Percentiles rank a stretch among this genome's conserved stretches.
These are phyloP conservation scores for Psophia crepitans DNA, from an alignment of 2,113 vertebrate species.

Conservation along the genomic window DNA sequence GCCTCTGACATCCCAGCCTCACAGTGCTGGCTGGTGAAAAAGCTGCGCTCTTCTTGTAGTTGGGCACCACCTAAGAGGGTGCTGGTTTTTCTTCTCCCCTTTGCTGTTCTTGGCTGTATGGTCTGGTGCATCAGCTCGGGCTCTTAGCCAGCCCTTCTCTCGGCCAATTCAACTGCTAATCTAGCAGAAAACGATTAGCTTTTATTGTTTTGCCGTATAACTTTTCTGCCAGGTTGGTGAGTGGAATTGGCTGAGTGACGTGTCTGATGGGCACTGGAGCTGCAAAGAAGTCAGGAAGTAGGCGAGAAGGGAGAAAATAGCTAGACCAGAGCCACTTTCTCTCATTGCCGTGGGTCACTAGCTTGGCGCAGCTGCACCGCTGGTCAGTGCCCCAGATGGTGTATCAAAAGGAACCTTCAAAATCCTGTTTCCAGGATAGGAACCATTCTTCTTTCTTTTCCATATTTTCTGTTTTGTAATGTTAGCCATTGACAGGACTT, in stretches of 20 bases:
- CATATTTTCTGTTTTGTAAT: background rate
- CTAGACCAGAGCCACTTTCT: background rate
- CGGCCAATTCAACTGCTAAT: background rate
- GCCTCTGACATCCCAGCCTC: background rate
- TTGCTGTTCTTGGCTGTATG: background rate
- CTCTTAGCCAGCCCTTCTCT: background rate
- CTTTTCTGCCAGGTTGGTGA: background rate
- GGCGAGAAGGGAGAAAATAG: background rate
- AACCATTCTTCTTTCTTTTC: background rate
- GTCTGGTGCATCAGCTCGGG: background rate
- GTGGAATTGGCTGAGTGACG: background rate
- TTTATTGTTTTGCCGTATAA: background rate
- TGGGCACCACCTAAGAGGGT: background rate
- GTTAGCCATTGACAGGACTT: background rate
- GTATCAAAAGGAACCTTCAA: background rate
- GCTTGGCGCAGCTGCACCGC: background rate
- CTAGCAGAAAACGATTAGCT: background rate
- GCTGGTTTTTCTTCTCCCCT: background rate
- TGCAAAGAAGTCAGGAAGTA: background rate
- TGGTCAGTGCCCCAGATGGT: background rate
- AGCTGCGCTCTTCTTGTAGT: background rate
- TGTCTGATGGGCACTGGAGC: background rate
- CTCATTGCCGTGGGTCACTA: background rate
- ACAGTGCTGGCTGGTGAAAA: background rate
- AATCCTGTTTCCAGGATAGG: background rate